These are phyloP conservation scores for Trissolcus brochymenae DNA, from an alignment of 2,888 invertebrate species.

Conservation along the genomic window DNA sequence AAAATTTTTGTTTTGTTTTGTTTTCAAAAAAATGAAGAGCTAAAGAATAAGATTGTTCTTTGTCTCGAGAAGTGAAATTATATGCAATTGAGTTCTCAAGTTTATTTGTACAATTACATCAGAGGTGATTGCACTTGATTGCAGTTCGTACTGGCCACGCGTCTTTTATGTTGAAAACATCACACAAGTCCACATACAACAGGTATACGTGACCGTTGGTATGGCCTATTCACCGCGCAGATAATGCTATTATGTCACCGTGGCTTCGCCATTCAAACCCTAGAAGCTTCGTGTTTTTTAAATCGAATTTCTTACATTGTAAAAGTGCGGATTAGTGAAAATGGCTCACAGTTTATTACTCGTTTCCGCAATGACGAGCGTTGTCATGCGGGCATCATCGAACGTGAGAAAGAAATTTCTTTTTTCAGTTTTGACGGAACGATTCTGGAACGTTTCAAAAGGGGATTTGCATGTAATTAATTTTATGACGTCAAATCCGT, in stretches of 20 bases:
- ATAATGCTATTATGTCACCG: constrained; percentile 6
- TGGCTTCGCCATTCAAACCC: neutral
- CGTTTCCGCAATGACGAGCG: constrained; percentile 17
- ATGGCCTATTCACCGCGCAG: neutral
- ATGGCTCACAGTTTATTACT: constrained; percentile 25
- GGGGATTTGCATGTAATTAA: constrained; percentile 30
- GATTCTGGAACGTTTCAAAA: neutral
- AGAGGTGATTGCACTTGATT: constrained; percentile 17
- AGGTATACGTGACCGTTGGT: constrained; percentile 32
- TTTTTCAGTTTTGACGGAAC: constrained; percentile 6
- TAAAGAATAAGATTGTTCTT: too few species aligned
- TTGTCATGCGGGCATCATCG: constrained; percentile 3
- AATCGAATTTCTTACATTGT: constrained; percentile 28
- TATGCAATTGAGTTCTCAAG: too few species aligned
- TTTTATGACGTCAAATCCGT: constrained; percentile 18
- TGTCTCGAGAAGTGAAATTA: too few species aligned
- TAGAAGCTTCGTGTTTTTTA: constrained; percentile 28
- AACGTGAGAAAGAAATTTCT: constrained; percentile 22
- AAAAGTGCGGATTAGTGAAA: constrained; percentile 25
- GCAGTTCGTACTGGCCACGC: neutral
- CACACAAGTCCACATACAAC: constrained; percentile 3
- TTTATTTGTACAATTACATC: constrained; percentile 9
- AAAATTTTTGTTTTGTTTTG: too few species aligned
- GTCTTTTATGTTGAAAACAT: neutral
- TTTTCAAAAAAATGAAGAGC: too few species aligned